Base-by-base conservation (phyloP, 2,888 invertebrate species). In the Spodoptera exigua region DNA sequence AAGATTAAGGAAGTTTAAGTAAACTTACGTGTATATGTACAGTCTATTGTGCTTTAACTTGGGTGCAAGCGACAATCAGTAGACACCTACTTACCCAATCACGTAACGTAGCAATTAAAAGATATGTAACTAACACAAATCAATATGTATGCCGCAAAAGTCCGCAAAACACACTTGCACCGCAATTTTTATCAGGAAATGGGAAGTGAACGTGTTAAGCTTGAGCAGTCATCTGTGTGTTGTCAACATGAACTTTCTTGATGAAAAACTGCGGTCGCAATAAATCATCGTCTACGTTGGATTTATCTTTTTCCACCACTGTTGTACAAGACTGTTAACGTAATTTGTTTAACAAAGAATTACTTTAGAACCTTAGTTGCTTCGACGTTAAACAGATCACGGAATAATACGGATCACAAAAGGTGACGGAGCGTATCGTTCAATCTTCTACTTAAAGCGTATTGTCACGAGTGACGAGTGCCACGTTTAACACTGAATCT, bases 331-430 rank as follows among this genome's bases (percentile, higher is more conserved):
- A 57, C 51, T 61, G 54, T 70, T 73, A 70, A 74, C 68, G 56
- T 78, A 78, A 76, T 69, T 67, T 64, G 46, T 56, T 71, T 66
- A 57, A 61, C 70, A 74, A 73, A 71, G 58, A 72, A 64, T 70
- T 40, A 69, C 66, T 69, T 65, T 54, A 66, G 59, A 69, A 62
- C 64, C 64, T 78, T 76, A 76, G 74, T 65, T 76, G 72, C 36
- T 68, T 57, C 41, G 61, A 64, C 76, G 78, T 78, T 79, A 74
- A 74, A 61, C 68, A 71, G 61, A 72, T 77, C 67, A 83, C 82
- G 83, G 82, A 79, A 83, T 74, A 66, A 82, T 81, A 84, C 80
- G 71, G 76, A 85, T 0, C 67, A 83, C 82, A 83, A 82, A 79
- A 83, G 75, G 67, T 83, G 81, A 84, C 80, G 71, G 76, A 85